Conservation (phyloP, 2,888 invertebrate species). For the Orthonevra nobilis region DNA sequence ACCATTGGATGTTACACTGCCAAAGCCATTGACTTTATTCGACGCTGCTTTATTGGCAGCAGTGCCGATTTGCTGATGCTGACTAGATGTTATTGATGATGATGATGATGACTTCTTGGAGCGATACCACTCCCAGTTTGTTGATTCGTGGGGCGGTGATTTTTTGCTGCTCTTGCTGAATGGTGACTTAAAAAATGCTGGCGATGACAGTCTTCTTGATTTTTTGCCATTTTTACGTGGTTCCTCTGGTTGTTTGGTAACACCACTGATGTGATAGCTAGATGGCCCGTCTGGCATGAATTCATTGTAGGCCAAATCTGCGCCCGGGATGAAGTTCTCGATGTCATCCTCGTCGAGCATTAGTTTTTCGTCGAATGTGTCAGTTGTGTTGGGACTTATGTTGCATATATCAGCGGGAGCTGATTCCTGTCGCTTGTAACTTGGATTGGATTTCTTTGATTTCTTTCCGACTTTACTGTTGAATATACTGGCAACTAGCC, state of each 20-base stretch:
- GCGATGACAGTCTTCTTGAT: slow-evolving; percentile 83
- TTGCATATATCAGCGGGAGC: slow-evolving; percentile 73
- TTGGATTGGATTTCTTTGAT: slow-evolving; percentile 74
- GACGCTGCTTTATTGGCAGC: slow-evolving; percentile 11
- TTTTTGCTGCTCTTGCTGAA: slow-evolving; percentile 80
- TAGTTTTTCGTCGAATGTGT: slow-evolving; percentile 79
- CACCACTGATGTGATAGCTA: slow-evolving; percentile 75
- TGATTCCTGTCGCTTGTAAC: slow-evolving; percentile 81
- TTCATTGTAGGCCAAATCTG: slow-evolving; percentile 79
- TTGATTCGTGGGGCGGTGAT: slow-evolving; percentile 77
- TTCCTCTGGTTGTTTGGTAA: slow-evolving; percentile 70
- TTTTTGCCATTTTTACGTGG: slow-evolving; percentile 76
- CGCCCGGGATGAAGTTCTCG: slow-evolving; percentile 81
- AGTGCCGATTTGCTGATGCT: slow-evolving; percentile 29
- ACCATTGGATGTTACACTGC: slow-evolving; percentile 22
- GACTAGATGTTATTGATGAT: slow-evolving; percentile 61
- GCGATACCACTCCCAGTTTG: slow-evolving; percentile 80
- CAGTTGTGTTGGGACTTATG: slow-evolving; percentile 3
- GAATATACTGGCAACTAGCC: slow-evolving; percentile 36
- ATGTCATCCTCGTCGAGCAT: slow-evolving; percentile 82
- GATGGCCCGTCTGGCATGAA: slow-evolving; percentile 80
- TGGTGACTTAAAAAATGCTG: slow-evolving; percentile 82
- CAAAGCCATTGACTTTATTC: slow-evolving; percentile 51
- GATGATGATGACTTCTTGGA: slow-evolving; percentile 73
- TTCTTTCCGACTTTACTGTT: slow-evolving; percentile 60